A percentile compares a stretch with the other conserved stretches of the same genome.
Evolutionary conservation across 1,140 invertebrate species (phyloP).

Genomic region (Magallana ariakensis): DNA sequence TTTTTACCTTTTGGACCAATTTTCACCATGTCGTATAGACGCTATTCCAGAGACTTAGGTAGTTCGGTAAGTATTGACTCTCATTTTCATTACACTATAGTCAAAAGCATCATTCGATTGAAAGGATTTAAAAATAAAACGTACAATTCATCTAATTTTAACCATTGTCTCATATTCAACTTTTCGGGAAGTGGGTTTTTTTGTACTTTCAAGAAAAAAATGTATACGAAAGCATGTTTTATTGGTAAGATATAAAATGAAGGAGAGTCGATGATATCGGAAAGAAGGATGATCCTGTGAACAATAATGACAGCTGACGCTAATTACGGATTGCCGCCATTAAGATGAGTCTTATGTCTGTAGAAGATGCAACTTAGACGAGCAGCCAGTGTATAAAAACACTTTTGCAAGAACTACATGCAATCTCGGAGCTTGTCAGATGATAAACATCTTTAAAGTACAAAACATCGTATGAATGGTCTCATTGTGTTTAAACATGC

Average conservation of each 20-base stretch:
- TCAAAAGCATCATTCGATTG: too few relatives aligned
- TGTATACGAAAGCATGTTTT: too few relatives aligned
- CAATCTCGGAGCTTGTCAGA: neutral
- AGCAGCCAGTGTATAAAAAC: neutral
- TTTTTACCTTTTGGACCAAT: constrained; percentile 33
- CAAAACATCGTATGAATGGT: constrained; percentile 18
- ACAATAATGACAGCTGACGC: constrained; percentile 17
- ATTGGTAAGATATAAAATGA: neutral
- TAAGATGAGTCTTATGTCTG: neutral
- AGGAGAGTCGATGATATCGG: neutral
- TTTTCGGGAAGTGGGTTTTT: neutral
- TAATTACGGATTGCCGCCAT: neutral
- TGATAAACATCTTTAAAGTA: neutral
- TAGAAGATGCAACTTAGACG: neutral
- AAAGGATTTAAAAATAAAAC: too few relatives aligned
- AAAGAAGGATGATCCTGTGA: neutral
- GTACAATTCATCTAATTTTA: too few relatives aligned
- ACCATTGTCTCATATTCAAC: neutral
- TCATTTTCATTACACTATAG: too few relatives aligned
- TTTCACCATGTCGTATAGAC: constrained; percentile 39
- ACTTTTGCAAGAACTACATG: neutral
- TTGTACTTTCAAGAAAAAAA: too few relatives aligned
- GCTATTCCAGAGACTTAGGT: constrained; percentile 48
- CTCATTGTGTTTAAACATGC: neutral
- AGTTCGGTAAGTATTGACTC: constrained; percentile 43